Conservation (phyloP, 2,797 vertebrate species). For the Vipera ursinii region DNA sequence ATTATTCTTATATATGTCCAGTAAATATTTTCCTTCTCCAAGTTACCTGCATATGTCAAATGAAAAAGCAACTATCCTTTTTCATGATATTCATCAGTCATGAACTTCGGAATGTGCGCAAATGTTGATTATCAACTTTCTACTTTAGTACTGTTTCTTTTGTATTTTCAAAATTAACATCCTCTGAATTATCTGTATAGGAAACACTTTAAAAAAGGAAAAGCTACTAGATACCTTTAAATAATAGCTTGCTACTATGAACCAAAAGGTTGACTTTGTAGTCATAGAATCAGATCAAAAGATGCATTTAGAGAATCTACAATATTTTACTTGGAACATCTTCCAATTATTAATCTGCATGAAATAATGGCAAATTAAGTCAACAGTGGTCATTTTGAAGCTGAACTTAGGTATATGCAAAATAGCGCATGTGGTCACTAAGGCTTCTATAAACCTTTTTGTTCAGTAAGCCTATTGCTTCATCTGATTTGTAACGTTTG, state of each 20-base stretch:
- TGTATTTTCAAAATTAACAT: not conserved
- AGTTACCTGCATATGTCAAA: not conserved
- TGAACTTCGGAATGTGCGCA: not conserved
- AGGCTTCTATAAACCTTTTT: not conserved
- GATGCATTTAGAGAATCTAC: not conserved
- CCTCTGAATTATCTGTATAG: not conserved
- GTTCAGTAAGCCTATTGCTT: not conserved
- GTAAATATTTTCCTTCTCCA: not conserved
- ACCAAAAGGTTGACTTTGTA: not conserved
- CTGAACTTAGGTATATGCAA: not conserved
- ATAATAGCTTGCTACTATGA: not conserved
- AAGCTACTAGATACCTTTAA: not conserved
- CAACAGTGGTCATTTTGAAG: not conserved
- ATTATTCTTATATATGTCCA: not conserved
- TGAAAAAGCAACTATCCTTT: not conserved
- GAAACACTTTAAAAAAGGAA: not conserved
- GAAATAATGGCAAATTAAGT: not conserved
- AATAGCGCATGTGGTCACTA: not conserved
- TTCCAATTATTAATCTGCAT: not conserved
- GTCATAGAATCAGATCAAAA: not conserved
- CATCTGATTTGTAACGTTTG: not conserved
- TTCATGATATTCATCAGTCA: not conserved
- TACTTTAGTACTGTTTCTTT: not conserved
- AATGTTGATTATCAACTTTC: not conserved
- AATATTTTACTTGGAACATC: not conserved